phyloP scores from a whole-genome alignment of 1,140 invertebrate genomes.

The Triops longicaudatus region DNA sequence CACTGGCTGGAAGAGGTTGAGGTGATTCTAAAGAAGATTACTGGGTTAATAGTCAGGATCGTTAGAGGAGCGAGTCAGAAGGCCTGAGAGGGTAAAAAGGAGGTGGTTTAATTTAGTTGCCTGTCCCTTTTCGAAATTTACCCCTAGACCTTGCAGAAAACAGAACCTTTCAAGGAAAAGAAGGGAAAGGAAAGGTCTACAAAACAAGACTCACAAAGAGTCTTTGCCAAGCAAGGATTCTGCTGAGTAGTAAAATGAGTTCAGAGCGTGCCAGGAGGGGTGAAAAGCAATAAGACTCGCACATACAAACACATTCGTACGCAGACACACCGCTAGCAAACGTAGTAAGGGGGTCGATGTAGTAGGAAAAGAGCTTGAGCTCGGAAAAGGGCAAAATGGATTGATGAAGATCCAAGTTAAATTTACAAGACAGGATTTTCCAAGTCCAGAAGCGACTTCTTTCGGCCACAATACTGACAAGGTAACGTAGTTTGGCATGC shows the following conservation, averaged over 20 bases:
- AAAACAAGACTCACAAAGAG: background rate
- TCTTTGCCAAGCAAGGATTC: background rate
- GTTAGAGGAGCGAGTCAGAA: background rate
- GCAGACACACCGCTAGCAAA: background rate
- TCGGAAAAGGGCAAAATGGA: no score
- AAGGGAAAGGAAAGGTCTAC: background rate
- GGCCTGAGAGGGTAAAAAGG: background rate
- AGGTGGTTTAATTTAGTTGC: background rate
- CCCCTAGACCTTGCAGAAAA: no score
- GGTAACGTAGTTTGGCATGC: no score
- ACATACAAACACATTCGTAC: background rate
- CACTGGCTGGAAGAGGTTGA: no score
- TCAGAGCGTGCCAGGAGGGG: background rate
- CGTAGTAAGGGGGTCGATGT: background rate
- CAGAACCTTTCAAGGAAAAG: background rate
- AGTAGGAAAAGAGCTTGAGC: background rate
- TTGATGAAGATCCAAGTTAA: no score
- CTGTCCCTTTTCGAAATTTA: no score
- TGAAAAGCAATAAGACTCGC: background rate
- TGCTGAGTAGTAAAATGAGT: slow-evolving; percentile 6
- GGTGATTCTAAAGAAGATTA: no score
- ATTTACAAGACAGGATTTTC: no score
- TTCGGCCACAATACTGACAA: no score
- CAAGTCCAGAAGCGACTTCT: no score
- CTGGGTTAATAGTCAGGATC: no score